Evolutionary conservation across 2,113 vertebrate species (phyloP).

Genomic region (Apaloderma vittatum): DNA sequence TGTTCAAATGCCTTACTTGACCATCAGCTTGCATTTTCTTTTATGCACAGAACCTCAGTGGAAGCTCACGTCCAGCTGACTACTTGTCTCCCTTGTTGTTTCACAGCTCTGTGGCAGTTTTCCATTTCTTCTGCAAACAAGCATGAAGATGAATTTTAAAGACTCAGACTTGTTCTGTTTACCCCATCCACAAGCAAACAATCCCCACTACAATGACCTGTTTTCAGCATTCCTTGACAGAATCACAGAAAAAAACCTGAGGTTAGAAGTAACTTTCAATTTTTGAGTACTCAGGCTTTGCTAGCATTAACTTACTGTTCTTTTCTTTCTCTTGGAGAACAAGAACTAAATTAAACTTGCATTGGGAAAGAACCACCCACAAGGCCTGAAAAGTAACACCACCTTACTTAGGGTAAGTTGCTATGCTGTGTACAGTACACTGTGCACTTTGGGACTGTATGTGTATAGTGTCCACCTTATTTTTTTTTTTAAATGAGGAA

Average conservation of each 20-base stretch:
- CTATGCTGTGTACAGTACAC: neutral
- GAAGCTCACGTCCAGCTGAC: neutral
- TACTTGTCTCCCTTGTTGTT: neutral
- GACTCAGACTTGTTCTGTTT: neutral
- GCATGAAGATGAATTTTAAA: neutral
- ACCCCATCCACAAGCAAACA: neutral
- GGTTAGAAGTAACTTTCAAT: neutral
- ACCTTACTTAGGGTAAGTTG: neutral
- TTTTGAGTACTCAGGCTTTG: neutral
- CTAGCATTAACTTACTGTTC: neutral
- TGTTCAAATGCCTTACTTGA: neutral
- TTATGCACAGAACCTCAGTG: neutral
- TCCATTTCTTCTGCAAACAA: neutral
- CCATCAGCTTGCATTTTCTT: neutral
- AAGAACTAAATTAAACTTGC: neutral
- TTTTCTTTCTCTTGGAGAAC: neutral
- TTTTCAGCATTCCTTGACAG: neutral
- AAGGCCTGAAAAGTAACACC: neutral
- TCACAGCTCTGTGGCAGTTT: neutral
- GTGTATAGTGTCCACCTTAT: neutral
- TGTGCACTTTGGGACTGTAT: neutral
- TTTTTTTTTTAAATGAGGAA: neutral
- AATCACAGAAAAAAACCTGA: neutral
- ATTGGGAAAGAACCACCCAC: neutral
- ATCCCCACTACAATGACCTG: neutral